These are phyloP conservation scores for Embiotoca jacksoni DNA, from an alignment of 2,113 vertebrate species.

Conservation along the genomic window DNA sequence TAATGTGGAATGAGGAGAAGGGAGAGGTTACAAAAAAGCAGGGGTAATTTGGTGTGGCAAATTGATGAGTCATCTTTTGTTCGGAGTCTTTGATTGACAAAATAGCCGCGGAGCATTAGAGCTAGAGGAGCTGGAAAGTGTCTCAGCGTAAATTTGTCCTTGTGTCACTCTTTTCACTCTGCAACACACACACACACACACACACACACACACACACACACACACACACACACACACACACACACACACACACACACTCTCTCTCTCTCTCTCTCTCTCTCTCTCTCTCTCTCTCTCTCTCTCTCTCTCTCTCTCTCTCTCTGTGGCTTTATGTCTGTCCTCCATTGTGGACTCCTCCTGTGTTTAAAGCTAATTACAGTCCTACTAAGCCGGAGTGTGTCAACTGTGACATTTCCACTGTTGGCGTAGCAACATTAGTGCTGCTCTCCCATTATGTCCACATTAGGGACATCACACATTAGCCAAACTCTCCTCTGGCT, in stretches of 20 bases:
- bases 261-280: neutral
- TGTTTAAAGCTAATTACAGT: conserved; percentile 67
- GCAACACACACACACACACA: neutral
- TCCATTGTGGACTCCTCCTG: conserved; percentile 20
- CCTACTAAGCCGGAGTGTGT: conserved; percentile 47
- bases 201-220: no score
- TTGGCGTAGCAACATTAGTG: conserved; percentile 57
- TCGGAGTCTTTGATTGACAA: conserved; percentile 59
- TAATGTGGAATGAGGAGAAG: conserved; percentile 65
- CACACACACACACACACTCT: no score
- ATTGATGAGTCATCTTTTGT: conserved; percentile 76
- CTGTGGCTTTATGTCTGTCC: conserved; percentile 7
- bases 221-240: no score
- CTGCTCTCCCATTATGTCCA: conserved; percentile 46
- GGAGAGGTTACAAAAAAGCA: conserved; percentile 40
- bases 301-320: neutral
- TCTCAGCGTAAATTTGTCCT: conserved; percentile 46
- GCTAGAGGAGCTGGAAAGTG: conserved; percentile 29
- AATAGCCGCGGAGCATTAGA: conserved; percentile 34
- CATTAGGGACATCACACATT: conserved; percentile 56
- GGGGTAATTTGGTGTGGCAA: conserved; percentile 71
- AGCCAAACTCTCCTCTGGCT: conserved; percentile 54
- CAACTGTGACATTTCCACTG: conserved; percentile 67
- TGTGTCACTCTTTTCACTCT: conserved; percentile 41
- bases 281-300: neutral